These are phyloP conservation scores for Lytechinus pictus DNA, from an alignment of 35 echinoderm and acorn worm genomes.

Conservation along the genomic window DNA sequence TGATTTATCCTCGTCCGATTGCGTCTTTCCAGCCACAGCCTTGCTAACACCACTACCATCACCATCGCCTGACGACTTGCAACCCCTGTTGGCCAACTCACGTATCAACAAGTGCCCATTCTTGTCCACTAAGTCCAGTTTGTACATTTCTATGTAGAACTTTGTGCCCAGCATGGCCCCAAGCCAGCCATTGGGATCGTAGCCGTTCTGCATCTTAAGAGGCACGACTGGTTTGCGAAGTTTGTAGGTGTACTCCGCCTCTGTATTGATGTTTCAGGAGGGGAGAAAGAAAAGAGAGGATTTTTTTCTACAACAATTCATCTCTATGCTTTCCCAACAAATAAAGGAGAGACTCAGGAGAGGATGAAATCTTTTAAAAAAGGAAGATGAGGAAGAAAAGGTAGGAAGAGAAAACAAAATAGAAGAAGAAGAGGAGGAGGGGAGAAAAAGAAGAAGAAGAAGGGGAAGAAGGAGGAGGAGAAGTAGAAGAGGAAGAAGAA, in stretches of 20 bases:
- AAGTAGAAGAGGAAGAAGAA: too few species aligned
- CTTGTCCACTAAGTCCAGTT: not conserved
- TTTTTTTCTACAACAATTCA: too few species aligned
- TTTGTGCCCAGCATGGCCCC: slow-evolving; percentile 72
- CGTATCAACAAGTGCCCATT: not conserved
- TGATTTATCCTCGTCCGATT: not conserved
- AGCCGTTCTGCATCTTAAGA: slow-evolving; percentile 68
- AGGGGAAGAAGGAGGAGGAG: too few species aligned
- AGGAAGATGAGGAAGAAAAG: too few species aligned
- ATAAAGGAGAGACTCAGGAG: too few species aligned
- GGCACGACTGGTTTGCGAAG: slow-evolving; percentile 65
- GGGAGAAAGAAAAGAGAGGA: not conserved
- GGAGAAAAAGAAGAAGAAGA: too few species aligned
- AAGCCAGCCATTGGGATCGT: slow-evolving; percentile 71
- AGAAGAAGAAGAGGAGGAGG: too few species aligned
- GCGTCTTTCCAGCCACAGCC: not conserved
- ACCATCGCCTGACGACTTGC: not conserved
- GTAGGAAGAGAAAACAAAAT: too few species aligned
- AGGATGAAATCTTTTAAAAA: too few species aligned
- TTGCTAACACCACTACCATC: not conserved
- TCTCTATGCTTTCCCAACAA: too few species aligned
- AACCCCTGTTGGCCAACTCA: not conserved
- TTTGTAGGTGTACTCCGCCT: slow-evolving; percentile 79
- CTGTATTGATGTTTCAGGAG: not conserved
- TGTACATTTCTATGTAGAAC: slow-evolving; percentile 47